A percentile compares a stretch with the other conserved stretches of the same genome.
phyloP scores from a whole-genome alignment of 2,113 vertebrate species.

The Poeciliopsis occidentalis region DNA sequence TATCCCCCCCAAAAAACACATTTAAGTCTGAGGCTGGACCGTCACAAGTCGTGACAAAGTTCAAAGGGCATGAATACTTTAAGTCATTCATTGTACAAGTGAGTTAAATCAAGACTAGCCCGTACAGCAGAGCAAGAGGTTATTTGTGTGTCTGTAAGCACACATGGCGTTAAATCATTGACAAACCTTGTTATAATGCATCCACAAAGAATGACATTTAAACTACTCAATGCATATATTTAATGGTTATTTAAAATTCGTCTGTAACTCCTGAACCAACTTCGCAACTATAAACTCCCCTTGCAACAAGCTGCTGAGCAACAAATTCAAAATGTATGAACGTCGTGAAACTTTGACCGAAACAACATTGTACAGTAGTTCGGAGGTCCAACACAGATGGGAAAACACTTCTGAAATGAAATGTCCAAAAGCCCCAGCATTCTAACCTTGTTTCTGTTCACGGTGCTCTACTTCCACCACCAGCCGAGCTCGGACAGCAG shows the following conservation, averaged over 20 bases:
- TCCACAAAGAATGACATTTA: conserved; percentile 39
- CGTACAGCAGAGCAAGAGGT: background rate
- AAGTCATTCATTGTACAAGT: background rate
- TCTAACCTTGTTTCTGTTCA: conserved; percentile 37
- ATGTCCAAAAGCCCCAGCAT: background rate
- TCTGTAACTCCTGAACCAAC: background rate
- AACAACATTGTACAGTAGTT: background rate
- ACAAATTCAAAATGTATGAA: background rate
- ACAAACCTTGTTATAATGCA: background rate
- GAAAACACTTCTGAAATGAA: fast-evolving
- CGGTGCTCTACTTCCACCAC: fast-evolving
- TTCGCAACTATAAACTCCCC: background rate
- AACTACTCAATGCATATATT: background rate
- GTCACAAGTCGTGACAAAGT: too few relatives aligned
- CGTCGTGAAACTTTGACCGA: background rate
- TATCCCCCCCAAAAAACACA: too few relatives aligned
- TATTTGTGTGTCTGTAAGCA: background rate
- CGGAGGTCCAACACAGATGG: background rate
- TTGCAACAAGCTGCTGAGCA: background rate
- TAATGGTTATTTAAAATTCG: background rate
- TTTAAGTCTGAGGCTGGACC: too few relatives aligned
- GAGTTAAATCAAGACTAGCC: background rate
- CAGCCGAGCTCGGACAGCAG: background rate
- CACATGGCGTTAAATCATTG: background rate
- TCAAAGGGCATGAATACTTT: background rate